A percentile compares a stretch with the other conserved stretches of the same genome.
Conservation (phyloP, 2,888 invertebrate species). For the Harpagoxenus sublaevis region DNA sequence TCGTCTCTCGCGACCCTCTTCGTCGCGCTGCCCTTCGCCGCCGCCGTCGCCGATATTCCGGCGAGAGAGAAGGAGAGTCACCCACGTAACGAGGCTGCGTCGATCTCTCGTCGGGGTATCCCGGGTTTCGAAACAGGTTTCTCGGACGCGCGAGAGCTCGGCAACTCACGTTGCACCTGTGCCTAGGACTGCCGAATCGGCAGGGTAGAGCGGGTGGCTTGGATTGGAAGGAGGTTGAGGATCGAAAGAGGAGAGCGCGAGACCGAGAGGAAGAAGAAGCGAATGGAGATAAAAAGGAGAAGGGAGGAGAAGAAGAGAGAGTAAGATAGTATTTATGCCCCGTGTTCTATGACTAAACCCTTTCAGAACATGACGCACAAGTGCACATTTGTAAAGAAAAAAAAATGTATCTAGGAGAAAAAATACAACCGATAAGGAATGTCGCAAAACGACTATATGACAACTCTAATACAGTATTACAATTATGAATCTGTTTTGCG, state of each 20-base stretch:
- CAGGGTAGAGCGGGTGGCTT: constrained; percentile 41
- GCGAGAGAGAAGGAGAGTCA: constrained; percentile 48
- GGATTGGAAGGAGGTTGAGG: constrained; percentile 26
- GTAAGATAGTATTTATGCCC: constrained; percentile 12
- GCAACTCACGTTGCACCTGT: constrained; percentile 76
- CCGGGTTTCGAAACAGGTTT: constrained; percentile 77
- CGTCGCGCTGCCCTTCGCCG: constrained; percentile 38
- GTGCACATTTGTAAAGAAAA: constrained; percentile 14
- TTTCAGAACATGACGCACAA: neutral
- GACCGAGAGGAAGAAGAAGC: constrained; percentile 35
- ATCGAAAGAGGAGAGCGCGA: constrained; percentile 68
- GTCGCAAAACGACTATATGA: neutral
- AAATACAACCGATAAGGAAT: constrained; percentile 81
- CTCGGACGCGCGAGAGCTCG: constrained; percentile 56
- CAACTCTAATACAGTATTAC: neutral
- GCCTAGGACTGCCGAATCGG: constrained; percentile 70
- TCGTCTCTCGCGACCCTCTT: constrained; percentile 16
- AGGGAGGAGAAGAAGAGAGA: constrained; percentile 33
- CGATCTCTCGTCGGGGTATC: constrained; percentile 65
- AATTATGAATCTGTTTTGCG: constrained; percentile 71
- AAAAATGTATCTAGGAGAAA: constrained; percentile 73
- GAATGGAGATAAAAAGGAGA: constrained; percentile 80
- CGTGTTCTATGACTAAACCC: constrained; percentile 5
- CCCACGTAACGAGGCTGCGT: constrained; percentile 70
- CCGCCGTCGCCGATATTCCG: constrained; percentile 28